Base-by-base conservation (phyloP, 2,888 invertebrate genomes). In the Lottia gigantea region DNA sequence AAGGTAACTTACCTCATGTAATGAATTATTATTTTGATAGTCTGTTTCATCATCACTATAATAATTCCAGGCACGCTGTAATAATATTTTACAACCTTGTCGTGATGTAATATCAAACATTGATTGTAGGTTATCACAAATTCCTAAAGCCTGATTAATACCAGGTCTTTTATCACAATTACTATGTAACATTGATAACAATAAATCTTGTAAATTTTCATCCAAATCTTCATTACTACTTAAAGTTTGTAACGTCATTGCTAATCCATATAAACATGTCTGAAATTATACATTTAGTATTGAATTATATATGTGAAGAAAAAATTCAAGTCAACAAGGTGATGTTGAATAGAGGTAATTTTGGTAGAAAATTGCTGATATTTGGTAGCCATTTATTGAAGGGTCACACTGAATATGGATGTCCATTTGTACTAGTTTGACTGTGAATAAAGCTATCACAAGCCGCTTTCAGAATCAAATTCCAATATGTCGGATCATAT, bases 251-350 rank as follows among this genome's bases (percentile, higher is more conserved):
- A 86, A 71, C 46, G 84, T 82, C 16, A 83, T 82, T 47, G 85
- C 85, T 61, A 87, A 75, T 8, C 86, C 85, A 80, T 81, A 86
- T 49, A 87, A 67, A 66, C 84, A 85, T 2, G 85, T 85, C 86
- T 86, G 79, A 2, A 76, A 71, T 15, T 46, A 55, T 11, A 55
- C 0, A 49, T 2, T 31, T 31, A 31, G 6, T 31, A 31, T 31
- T 31, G 31, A 31, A 31, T 31, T 6, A 31, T 31, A 6, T 31
- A 31, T 31, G 31, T 31, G 31, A 31, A 31, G 6, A 31, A 31
- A 3, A 31, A 31, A 31, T 3, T 3, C 2, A 31, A 31, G 31
- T 6, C 31, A 31, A 31, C 6, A 3, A 31, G 31, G 31, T 31
- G n/a, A n/a, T n/a, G n/a, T n/a, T n/a, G n/a, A n/a, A n/a, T n/a